Base-by-base conservation (phyloP, 2,888 invertebrate species). In the Leucophenga maculata region DNA sequence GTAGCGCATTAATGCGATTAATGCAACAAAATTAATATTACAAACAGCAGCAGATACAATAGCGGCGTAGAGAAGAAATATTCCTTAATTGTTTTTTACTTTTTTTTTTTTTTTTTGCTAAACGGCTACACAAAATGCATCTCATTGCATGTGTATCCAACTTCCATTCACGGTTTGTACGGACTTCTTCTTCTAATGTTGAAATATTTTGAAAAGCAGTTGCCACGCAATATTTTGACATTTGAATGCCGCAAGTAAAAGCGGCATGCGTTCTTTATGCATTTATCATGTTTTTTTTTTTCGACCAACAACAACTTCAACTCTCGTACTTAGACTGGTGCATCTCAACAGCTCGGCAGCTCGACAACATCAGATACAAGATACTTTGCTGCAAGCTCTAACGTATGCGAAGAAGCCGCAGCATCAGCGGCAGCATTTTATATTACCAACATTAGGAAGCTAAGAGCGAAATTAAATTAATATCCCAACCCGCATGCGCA, bases 201-300 rank as follows among this genome's bases (percentile, higher is more conserved):
- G 31, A 57, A 20, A 57, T 11, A 57, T 57, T 39, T 39, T 26
- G 26, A 57, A 57, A 26, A 57, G 57, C n/a, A 46, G 26, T 18
- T 65, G 52, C 65, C 52, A 52, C 65, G 50, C 65, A 50, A 65
- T 50, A 65, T 65, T 65, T 50, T 65, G 65, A 65, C 65, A 65
- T 52, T 52, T 65, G 65, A 65, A 65, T 65, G 65, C 50, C 32
- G 11, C 22, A 26, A 52, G 20, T 26, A 57, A 39, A 39, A 39
- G 26, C 26, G 57, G 57, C 26, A 22, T n/a, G 26, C 26, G 39
- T 26, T 57, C 26, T 57, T 26, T 57, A 57, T 26, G 57, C 57
- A 57, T 57, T 57, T 57, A 57, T 57, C 57, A 57, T 57, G 57
- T 57, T 57, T 57, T 57, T 14, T 11, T 18, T 16, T n/a, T 52